Evolutionary conservation across 2,888 invertebrate species (phyloP), one percentile per base, ranked within the genome.

Genomic region (Apotomis capreana): DNA sequence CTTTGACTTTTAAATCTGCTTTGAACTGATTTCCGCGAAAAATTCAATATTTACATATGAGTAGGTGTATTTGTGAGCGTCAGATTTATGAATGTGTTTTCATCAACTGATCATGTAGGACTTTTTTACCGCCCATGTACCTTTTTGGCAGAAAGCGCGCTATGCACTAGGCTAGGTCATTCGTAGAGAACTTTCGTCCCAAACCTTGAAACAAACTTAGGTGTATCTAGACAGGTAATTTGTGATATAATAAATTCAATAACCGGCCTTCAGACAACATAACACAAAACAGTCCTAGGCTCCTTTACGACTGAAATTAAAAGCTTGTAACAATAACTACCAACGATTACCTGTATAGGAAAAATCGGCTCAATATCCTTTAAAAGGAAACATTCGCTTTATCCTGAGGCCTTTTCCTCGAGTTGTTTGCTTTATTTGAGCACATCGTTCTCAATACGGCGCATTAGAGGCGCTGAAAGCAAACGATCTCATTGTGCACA

Each of bases 391-490:
- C 40, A 40, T 64, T 44, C 55, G 26, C 44, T 55, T 55, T 64
- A 64, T 46, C 26, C 15, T 55, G 54, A 8, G 54, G 44, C 54
- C 40, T 64, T 55, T 26, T 64, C 63, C 13, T 61, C 36, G 40
- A 15, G 64, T 44, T 55, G 26, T 64, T 6, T 64, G 44, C 55
- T 55, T 64, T 63, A 63, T 63, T 64, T 64, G 64, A 64, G 44
- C 44, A 64, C 54, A 57, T 57, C 55, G 44, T 13, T 58, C 57
- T 67, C 67, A 67, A 67, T 58, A 58, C 57, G 12, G 67, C 57
- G 52, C 52, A 62, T 62, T 72, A 68, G 68, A 54, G 61, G 15
- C 60, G 37, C 44, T 72, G 71, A 68, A 72, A 72, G 68, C 62
- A 60, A 72, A 52, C 62, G 68, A 58, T 58, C 62, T 63, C 40